These are phyloP conservation scores for Fopius arisanus DNA, from an alignment of 1,140 invertebrate genomes.

Conservation along the genomic window DNA sequence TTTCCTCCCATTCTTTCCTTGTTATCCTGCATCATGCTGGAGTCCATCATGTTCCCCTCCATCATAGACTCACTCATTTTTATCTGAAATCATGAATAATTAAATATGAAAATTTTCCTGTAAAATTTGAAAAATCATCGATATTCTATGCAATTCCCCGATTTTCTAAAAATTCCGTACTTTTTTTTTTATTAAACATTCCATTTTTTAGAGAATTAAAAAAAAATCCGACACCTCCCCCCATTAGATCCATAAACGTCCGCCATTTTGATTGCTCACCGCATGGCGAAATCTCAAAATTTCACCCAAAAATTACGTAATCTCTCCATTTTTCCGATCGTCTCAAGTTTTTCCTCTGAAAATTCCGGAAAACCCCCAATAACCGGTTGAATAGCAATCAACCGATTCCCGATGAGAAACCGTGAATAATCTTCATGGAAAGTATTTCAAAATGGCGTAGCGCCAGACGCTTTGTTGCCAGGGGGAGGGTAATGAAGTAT, in stretches of 20 bases:
- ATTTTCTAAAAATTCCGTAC: too few species aligned
- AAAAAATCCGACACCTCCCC: too few species aligned
- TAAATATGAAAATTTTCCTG: not conserved
- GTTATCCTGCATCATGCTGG: slow-evolving; percentile 29
- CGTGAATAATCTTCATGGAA: not conserved
- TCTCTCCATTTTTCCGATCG: too few species aligned
- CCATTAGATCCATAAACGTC: not conserved
- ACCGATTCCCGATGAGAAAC: not conserved
- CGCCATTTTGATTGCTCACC: not conserved
- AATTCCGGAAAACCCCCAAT: not conserved
- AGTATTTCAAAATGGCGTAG: slow-evolving; percentile 19
- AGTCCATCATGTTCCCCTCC: slow-evolving; percentile 43
- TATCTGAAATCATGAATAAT: slow-evolving; percentile 42
- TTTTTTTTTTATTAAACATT: too few species aligned
- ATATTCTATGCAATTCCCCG: too few species aligned
- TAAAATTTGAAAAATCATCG: slow-evolving; percentile 13
- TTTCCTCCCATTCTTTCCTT: slow-evolving; percentile 35
- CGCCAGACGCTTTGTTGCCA: not conserved
- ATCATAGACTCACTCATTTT: slow-evolving; percentile 61
- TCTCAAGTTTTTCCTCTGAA: not conserved
- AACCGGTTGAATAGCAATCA: not conserved
- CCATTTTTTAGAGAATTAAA: too few species aligned
- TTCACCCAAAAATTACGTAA: too few species aligned
- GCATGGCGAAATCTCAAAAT: not conserved
- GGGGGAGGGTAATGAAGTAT: too few species aligned